These are phyloP conservation scores for Lytechinus variegatus DNA, from an alignment of 35 echinoderm and acorn worm species.

Conservation along the genomic window DNA sequence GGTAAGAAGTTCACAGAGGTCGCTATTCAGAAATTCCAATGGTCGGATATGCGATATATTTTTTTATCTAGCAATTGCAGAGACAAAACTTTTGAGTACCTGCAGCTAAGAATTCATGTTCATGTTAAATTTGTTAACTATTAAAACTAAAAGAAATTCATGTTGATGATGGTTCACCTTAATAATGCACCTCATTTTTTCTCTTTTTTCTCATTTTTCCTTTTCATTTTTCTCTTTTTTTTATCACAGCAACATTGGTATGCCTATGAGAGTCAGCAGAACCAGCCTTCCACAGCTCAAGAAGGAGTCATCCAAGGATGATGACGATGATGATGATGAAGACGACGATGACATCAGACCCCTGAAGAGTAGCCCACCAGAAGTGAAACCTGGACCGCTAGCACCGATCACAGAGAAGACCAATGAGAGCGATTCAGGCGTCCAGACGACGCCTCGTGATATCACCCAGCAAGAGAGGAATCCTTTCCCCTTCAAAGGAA, in stretches of 20 bases:
- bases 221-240: too few species aligned
- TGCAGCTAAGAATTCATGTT: too few species aligned
- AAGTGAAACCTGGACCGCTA: background rate
- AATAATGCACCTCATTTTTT: too few species aligned
- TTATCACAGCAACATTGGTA: background rate
- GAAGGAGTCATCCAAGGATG: background rate
- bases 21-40: too few species aligned
- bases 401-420: slow-evolving; percentile 27
- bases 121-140: too few species aligned
- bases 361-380: slow-evolving; percentile 45
- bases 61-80: too few species aligned
- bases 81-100: too few species aligned
- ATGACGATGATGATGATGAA: slow-evolving; percentile 67
- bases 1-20: too few species aligned
- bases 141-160: too few species aligned
- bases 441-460: slow-evolving; percentile 12
- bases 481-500: background rate
- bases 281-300: background rate
- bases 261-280: background rate
- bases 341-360: slow-evolving; percentile 60
- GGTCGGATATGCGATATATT: too few species aligned
- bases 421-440: slow-evolving; percentile 34
- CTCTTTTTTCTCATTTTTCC: too few species aligned
- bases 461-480: background rate
- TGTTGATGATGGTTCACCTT: too few species aligned